These are phyloP conservation scores for Bradypodion ventrale DNA, from an alignment of 2,797 vertebrate species.

Conservation along the genomic window DNA sequence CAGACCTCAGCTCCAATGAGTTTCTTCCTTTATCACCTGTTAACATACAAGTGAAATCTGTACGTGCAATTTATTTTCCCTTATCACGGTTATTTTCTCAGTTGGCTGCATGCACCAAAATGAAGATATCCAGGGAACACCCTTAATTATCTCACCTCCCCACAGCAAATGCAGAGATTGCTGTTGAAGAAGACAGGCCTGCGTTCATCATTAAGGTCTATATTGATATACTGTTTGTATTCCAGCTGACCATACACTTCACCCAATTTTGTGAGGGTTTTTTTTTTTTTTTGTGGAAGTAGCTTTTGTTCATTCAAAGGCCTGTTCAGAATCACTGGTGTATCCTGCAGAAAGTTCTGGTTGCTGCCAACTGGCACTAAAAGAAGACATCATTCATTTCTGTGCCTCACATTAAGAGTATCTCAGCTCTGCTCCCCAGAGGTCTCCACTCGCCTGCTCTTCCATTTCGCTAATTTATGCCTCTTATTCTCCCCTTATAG, in stretches of 20 bases:
- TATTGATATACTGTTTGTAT: slow-evolving; percentile 40
- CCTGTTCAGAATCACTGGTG: not conserved
- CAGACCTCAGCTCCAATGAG: slow-evolving; percentile 41
- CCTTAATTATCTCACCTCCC: slow-evolving; percentile 18
- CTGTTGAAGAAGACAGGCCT: slow-evolving; percentile 1
- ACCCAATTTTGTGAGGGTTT: not conserved
- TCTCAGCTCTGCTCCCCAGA: not conserved
- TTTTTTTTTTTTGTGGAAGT: not conserved
- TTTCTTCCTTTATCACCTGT: slow-evolving; percentile 50
- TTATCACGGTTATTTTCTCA: slow-evolving; percentile 41
- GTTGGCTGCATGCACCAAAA: slow-evolving; percentile 40
- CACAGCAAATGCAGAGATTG: not conserved
- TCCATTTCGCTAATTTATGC: slow-evolving; percentile 1
- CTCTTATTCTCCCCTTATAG: not conserved
- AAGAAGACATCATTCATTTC: not conserved
- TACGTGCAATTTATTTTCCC: slow-evolving; percentile 41
- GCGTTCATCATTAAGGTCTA: slow-evolving; percentile 32
- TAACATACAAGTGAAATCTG: slow-evolving; percentile 26
- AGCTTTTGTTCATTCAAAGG: not conserved
- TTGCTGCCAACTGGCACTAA: accelerated
- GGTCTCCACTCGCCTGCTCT: not conserved
- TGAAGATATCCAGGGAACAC: slow-evolving; percentile 21
- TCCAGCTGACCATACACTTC: slow-evolving; percentile 22
- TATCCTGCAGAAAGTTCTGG: not conserved
- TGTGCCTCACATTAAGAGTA: not conserved